A percentile compares a stretch with the other conserved stretches of the same genome.
These are phyloP conservation scores for Sprattus sprattus DNA, from an alignment of 2,113 vertebrate species.

Conservation along the genomic window DNA sequence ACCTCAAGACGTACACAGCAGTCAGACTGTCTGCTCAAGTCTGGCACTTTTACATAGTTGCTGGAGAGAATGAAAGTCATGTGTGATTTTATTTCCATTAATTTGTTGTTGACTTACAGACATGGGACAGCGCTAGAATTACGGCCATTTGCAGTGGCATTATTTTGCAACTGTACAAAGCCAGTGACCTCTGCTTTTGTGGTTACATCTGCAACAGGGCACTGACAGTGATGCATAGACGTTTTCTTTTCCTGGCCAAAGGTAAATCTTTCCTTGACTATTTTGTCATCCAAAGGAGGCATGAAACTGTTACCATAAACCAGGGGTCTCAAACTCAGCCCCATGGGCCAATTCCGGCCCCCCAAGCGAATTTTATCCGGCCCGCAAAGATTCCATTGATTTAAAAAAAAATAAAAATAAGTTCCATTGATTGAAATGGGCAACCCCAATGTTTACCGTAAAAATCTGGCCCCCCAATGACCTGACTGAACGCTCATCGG, in stretches of 20 bases:
- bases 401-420: no score
- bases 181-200: not conserved
- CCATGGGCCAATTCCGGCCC: no score
- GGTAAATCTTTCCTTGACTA: not conserved
- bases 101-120: not conserved
- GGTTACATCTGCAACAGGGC: not conserved
- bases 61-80: not conserved
- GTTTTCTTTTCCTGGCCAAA: not conserved
- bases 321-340: no score
- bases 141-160: not conserved
- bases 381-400: no score
- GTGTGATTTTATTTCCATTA: not conserved
- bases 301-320: not conserved
- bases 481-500: no score
- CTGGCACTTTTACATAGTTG: not conserved
- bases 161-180: not conserved
- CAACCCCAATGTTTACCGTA: no score
- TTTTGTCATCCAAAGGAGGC: not conserved
- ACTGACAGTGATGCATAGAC: not conserved
- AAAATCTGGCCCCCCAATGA: no score
- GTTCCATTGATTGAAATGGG: no score
- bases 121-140: not conserved
- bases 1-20: conserved; percentile 28
- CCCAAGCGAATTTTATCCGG: no score
- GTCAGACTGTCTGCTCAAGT: not conserved